Evolutionary conservation across 1,140 invertebrate species (phyloP), one percentile per base, ranked within the genome.

Genomic region (Anastrepha ludens): DNA sequence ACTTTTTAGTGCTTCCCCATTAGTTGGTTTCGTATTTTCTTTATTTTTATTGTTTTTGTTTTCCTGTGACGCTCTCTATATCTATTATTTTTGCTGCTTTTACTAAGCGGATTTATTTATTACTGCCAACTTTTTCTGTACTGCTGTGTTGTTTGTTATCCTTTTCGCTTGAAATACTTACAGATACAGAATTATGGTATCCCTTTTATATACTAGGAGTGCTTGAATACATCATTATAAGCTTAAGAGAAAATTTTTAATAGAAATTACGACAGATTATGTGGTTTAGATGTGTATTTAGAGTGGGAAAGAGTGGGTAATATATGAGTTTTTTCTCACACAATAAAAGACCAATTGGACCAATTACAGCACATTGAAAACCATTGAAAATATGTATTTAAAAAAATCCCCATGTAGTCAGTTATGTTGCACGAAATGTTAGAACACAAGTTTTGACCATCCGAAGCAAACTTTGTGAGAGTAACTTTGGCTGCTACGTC

Each of bases 1-100:
- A 74, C 70, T 81, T 81, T 74, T 50, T 81, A 81, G 74, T 81
- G 50, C 74, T 81, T 55, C 74, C 55, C 74, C 47, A 81, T 58
- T 81, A 29, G n/a, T 55, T 50, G 15, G 29, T 39, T 29, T 17
- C n/a, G n/a, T 2, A 20, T 41, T 86, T 41, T 86, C 17, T 62
- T 62, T 8, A 58, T 0, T 86, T 60, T 62, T 86, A 7, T 86
- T 86, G 11, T 86, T 86, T 41, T 62, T 41, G 44, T 86, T 44
- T 86, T 44, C n/a, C 29, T 86, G 17, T 62, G 15, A n/a, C 7
- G n/a, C 17, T 60, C 39, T 64, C 6, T 86, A 86, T 60, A 55
- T 17, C 7, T n/a, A 47, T 59, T 59, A 85, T 39, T 85, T 85
- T 39, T 64, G 20, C 62, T 86, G 20, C 62, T 86, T 86, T 47